Evolutionary conservation across 2,888 invertebrate species (phyloP).

Genomic region (Acronicta alni): DNA sequence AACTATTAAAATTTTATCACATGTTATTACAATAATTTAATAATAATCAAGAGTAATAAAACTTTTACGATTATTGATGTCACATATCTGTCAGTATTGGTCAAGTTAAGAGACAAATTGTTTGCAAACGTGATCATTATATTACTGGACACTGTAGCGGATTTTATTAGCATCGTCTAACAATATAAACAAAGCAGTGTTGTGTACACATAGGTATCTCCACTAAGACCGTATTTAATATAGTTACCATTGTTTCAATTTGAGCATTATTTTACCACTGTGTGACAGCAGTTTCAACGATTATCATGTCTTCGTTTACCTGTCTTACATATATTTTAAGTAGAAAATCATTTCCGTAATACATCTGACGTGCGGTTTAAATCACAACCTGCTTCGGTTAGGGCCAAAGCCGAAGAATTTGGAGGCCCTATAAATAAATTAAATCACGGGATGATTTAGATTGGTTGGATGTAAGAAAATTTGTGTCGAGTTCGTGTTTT

Average conservation of each 20-base stretch:
- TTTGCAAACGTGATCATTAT: conserved; percentile 30
- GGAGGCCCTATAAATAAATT: no score
- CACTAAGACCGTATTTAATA: not conserved
- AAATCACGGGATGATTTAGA: no score
- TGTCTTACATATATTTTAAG: no score
- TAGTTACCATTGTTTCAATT: no score
- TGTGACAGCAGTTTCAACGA: no score
- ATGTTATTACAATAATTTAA: conserved; percentile 23
- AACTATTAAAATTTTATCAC: conserved; percentile 23
- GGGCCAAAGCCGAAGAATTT: no score
- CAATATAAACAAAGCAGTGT: conserved; percentile 16
- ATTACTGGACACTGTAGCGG: conserved; percentile 11
- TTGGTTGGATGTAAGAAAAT: not conserved
- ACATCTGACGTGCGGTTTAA: no score
- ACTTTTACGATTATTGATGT: conserved; percentile 21
- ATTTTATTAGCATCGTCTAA: conserved; percentile 21
- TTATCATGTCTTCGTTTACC: no score
- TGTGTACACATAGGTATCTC: conserved; percentile 1
- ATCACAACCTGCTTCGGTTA: no score
- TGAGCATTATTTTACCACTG: no score
- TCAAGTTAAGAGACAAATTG: conserved; percentile 11
- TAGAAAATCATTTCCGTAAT: no score
- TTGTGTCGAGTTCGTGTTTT: not conserved
- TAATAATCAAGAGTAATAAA: conserved; percentile 24
- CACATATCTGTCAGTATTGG: conserved; percentile 19